Evolutionary conservation across 2,888 invertebrate species (phyloP), one percentile per base, ranked within the genome.

Genomic region (Dyspetes luteomarginatus): DNA sequence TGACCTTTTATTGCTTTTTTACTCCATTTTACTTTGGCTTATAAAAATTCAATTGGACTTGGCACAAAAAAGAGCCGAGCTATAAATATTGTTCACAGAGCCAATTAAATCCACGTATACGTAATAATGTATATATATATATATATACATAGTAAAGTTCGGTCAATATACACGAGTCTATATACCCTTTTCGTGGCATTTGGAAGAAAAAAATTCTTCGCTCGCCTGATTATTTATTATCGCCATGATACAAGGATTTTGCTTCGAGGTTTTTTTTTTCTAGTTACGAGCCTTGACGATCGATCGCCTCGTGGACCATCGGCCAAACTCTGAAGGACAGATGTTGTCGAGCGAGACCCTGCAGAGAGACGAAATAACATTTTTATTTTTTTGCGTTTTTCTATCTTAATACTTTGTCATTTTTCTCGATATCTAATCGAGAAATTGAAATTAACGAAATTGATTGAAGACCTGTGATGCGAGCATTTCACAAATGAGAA

Each of bases 271-370:
- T 58, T 65, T 64, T 62, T 48, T 48, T 7, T n/a, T 0, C 0
- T 36, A 36, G 7, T 12, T 7, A 36, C 36, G 36, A 36, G 2
- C 36, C 41, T 24, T 36, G 52, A 52, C 22, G 50, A 68, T 52
- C 30, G 36, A 36, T 36, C 24, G 67, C 19, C 41, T 52, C 22
- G n/a, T 48, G 64, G 24, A 28, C 28, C 64, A 28, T 48, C 64
- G 43, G 17, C 64, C 48, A 26, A 67, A 60, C 22, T 12, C 19
- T 41, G 30, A 52, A 68, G 75, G 52, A 68, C 52, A 52, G 60
- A 52, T 60, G 48, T 60, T 43, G 52, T 68, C 67, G 60, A 50
- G 30, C 52, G 50, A 56, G 67, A 68, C 75, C n/a, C n/a, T n/a
- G n/a, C n/a, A n/a, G 60, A 50, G 1, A 19, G 24, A 43, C 12